Evolutionary conservation across 2,113 vertebrate genomes (phyloP).

Genomic region (Anser cygnoides): DNA sequence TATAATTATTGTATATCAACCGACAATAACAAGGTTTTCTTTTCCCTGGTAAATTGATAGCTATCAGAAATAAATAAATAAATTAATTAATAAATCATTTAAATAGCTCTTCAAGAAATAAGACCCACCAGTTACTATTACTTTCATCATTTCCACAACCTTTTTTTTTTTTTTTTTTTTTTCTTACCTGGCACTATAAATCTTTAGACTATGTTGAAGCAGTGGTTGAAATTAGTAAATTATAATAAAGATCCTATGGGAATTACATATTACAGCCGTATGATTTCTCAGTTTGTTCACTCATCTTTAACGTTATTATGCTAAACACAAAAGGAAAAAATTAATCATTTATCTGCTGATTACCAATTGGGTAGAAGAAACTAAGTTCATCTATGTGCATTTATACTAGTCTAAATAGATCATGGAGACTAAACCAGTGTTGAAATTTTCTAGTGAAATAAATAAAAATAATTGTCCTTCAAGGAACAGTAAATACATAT

Average conservation of each 20-base stretch:
- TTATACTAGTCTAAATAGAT: neutral
- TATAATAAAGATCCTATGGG: slow-evolving; percentile 11
- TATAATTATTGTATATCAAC: neutral
- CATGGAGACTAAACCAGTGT: neutral
- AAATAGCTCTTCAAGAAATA: neutral
- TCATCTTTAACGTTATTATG: slow-evolving; percentile 30
- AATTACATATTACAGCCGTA: neutral
- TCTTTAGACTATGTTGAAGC: neutral
- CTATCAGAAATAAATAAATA: neutral
- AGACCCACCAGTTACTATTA: neutral
- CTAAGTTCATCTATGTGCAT: neutral
- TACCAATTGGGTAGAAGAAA: neutral
- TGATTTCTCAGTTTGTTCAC: slow-evolving; percentile 21
- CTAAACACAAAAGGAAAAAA: slow-evolving; percentile 6
- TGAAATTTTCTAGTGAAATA: neutral
- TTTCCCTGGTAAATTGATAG: neutral
- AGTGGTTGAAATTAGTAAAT: slow-evolving; percentile 37
- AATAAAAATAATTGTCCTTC: neutral
- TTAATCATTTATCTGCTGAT: slow-evolving; percentile 29
- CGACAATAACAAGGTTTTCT: neutral
- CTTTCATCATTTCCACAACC: neutral
- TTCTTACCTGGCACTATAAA: neutral
- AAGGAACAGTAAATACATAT: neutral
- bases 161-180: neutral
- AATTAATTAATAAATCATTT: neutral